Base-by-base conservation (phyloP, 2,888 invertebrate species). In the Orthonevra nobilis region DNA sequence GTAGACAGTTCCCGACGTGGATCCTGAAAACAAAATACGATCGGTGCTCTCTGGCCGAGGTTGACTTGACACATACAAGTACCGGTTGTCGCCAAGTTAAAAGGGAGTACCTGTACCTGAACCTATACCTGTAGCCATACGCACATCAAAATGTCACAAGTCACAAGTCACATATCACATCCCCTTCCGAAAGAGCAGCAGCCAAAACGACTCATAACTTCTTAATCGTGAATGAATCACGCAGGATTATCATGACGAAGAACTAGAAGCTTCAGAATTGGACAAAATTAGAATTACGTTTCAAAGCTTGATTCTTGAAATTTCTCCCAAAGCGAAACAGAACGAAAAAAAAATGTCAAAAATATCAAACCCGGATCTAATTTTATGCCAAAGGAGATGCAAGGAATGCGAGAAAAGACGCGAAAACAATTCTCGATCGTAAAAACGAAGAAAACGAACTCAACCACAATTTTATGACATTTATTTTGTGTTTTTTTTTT, bases 21-120 rank as follows among this genome's bases (percentile, higher is more conserved):
- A 79, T 79, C 79, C 79, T 79, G 79, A 64, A 60, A 61, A 9
- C 64, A 26, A 79, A 79, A 79, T 73, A 79, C 77, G 77, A 66
- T 73, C 77, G 58, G 30, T 60, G 28, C n/a, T n/a, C n/a, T 28
- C 23, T 10, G 40, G 7, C 17, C 34, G 50, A n/a, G 42, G 61
- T 56, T 42, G 70, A 70, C 61, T 75, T 77, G 75, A 77, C 75
- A 70, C 48, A 56, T 75, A 63, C 46, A 61, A 36, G n/a, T n/a
- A n/a, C n/a, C n/a, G n/a, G n/a, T n/a, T 64, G 74, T 64, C 72
- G 77, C 77, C 52, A 66, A 77, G 60, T 79, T 72, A 60, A 79
- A 79, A 79, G 72, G 23, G 46, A 28, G 23, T 72, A 64, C 63
- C 58, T 72, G 72, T 34, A n/a, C n/a, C n/a, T n/a, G n/a, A n/a